Base-by-base conservation (phyloP, 37 sponge, comb jelly and placozoan genomes). In the Petrosia ficiformis region DNA sequence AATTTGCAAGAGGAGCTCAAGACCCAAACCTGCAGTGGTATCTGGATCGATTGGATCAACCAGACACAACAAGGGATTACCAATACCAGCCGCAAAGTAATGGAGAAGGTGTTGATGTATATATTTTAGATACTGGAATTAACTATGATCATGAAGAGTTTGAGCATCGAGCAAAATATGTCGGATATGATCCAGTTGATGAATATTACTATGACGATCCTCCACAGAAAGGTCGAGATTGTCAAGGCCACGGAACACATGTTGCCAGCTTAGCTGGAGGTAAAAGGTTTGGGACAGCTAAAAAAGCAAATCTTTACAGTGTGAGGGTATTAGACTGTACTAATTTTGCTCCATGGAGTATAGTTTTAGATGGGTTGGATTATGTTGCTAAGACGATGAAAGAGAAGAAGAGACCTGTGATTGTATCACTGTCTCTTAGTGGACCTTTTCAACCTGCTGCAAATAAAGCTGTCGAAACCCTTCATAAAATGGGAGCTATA, bases 211-310 rank as follows among this genome's bases (percentile, higher is more conserved):
- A 5, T 24, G 24, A 41, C 36, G 44, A 16, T 1, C 1, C 4
- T 37, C 59, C 34, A 29, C 68, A 30, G 44, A 61, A 74, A 22
- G 92, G 92, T 0, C 19, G 59, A 10, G 92, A 91, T 41, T 91
- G 92, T 67, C 75, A 86, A 39, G 92, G 92, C 5, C 92, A 91
- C 66, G 92, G 92, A 1, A 91, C 92, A 0, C 92, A 91, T 57
- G 83, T 91, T 16, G 79, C 92, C 30, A 82, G 83, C 57, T 52
- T 91, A 10, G 59, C 76, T 63, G 92, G 80, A 6, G 92, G 92
- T 25, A 73, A 73, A 30, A 91, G 83, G 29, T 86, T 72, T 58
- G 92, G 92, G 4, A 57, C 75, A 39, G 92, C 92, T 4, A 86
- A 82, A 68, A 59, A 70, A 34, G 83, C 65, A 3, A 70, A 36